phyloP scores from a whole-genome alignment of 2,888 invertebrate species.

The Orchesellides sinensis region DNA sequence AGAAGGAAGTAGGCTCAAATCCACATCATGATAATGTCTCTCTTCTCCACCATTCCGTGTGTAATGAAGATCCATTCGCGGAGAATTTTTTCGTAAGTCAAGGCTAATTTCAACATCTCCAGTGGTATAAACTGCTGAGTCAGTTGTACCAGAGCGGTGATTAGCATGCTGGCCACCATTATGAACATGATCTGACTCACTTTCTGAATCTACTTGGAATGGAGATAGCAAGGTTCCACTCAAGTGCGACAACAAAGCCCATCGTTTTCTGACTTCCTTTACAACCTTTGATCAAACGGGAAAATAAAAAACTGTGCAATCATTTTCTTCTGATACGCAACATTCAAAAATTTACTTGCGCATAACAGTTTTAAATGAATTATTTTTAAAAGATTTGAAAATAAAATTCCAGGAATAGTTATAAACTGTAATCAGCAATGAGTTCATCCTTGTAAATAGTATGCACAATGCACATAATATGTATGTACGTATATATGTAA shows the following conservation, averaged over 20 bases:
- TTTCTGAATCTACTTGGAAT: conserved; percentile 54
- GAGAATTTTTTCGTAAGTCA: conserved; percentile 61
- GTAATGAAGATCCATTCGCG: conserved; percentile 67
- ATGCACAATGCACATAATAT: too few species aligned
- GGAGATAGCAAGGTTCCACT: conserved; percentile 61
- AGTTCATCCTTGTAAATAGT: too few species aligned
- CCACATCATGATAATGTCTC: conserved; percentile 69
- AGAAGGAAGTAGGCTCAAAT: conserved; percentile 67
- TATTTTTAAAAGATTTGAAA: too few species aligned
- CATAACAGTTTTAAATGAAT: too few species aligned
- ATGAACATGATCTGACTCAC: conserved; percentile 35
- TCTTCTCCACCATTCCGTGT: conserved; percentile 47
- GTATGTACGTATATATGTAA: too few species aligned
- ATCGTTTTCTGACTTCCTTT: conserved; percentile 51
- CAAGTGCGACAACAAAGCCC: conserved; percentile 47
- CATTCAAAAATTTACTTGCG: too few species aligned
- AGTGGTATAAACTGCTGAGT: conserved; percentile 26
- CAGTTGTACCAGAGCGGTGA: conserved; percentile 26
- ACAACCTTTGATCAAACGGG: conserved; percentile 44
- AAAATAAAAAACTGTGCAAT: background rate
- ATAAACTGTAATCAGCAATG: too few species aligned
- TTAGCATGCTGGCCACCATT: conserved; percentile 19
- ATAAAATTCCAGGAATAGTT: too few species aligned
- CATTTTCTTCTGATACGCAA: too few species aligned
- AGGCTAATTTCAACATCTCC: conserved; percentile 68